Evolutionary conservation across 2,113 vertebrate genomes (phyloP), one percentile per base, ranked within the genome.

Genomic region (Mus pahari): DNA sequence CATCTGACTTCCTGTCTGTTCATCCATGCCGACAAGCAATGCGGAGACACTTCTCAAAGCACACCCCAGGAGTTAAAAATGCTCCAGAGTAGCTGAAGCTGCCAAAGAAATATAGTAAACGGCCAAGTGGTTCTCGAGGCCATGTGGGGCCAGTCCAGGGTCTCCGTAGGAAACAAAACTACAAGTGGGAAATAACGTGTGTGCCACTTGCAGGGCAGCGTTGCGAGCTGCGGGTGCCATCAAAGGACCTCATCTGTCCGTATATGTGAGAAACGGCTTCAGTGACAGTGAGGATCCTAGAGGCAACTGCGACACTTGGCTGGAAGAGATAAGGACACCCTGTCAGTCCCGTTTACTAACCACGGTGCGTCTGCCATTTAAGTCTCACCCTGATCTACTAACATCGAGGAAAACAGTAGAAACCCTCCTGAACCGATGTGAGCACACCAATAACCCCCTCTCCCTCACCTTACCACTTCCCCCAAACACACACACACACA

Each of bases 101-200:
- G 39, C 70, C 64, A 83, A 86, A 74, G 28, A 42, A 81, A 66
- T 8, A 74, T 87, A 62, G 45, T 20, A 78, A 90, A 33, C 48
- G 58, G 24, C 66, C 91, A 96, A 88, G 31, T n/a, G 70, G 28
- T 36, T 88, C 66, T 3, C 3, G 20, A 93, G 89, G 93, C 94
- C 89, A 91, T 39, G 92, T 26, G n/a, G 96, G 92, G 91, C 45
- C 2, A 95, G 86, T 2, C n/a, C 75, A 71, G 93, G 87, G 86
- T 93, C 94, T 97, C 96, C 73, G 73, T 90, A 97, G 92, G 95
- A 75, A 97, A 88, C 89, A 89, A 58, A 86, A 94, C 96, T 97
- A 95, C 96, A 97, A 96, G 94, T 36, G 53, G 53, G 94, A 91
- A 53, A 88, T 55, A 74, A 83, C 36, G 86, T 33, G 53, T 10